Conservation (phyloP, 2,797 vertebrate species). For the Oceanodroma leucorhoa region DNA sequence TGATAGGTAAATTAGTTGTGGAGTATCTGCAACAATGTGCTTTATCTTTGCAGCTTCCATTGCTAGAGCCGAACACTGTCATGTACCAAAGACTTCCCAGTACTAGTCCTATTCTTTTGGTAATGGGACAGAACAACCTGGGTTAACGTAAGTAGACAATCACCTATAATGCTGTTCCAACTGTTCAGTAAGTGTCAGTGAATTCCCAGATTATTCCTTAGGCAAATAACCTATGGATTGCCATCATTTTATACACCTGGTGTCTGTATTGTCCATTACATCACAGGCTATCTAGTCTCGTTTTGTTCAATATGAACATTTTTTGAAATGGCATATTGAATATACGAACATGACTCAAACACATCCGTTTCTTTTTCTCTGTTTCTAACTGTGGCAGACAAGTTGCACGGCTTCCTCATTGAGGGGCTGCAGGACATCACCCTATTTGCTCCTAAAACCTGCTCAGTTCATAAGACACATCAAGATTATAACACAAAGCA, state of each 20-base stretch:
- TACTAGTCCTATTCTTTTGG: background rate
- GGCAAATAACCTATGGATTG: background rate
- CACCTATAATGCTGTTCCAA: background rate
- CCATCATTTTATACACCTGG: background rate
- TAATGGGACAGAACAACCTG: background rate
- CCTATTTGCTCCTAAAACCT: background rate
- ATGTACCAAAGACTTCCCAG: background rate
- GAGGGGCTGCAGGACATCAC: background rate
- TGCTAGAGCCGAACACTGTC: background rate
- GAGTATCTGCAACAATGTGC: background rate
- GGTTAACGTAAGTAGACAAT: background rate
- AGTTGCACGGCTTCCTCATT: background rate
- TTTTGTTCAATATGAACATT: background rate
- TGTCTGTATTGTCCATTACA: background rate
- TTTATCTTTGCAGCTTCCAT: background rate
- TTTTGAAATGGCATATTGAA: background rate
- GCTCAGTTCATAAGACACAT: background rate
- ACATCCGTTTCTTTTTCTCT: background rate
- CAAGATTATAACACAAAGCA: background rate
- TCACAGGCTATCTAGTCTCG: background rate
- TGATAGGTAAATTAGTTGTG: background rate
- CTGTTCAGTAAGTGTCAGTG: background rate
- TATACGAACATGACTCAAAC: background rate
- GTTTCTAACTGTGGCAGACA: background rate
- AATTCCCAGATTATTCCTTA: background rate